Evolutionary conservation across 2,888 invertebrate genomes (phyloP).

Genomic region (Mythimna lalbum): DNA sequence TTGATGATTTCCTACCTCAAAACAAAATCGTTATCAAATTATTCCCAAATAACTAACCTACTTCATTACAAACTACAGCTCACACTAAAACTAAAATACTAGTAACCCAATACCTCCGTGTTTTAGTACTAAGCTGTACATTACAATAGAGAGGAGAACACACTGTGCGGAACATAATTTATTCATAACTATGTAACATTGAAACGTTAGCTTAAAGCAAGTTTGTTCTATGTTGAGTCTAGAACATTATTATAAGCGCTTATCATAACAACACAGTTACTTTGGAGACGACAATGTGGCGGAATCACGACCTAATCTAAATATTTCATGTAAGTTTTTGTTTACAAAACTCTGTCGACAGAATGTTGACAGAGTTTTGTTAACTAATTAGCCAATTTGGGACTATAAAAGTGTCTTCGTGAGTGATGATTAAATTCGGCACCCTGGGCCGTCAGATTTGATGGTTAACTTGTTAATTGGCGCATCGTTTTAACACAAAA

Average conservation of each 20-base stretch:
- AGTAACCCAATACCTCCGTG: slow-evolving; percentile 24
- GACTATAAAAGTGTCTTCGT: background rate
- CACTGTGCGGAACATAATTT: slow-evolving; percentile 52
- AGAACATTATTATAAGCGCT: slow-evolving; percentile 50
- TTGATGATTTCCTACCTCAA: no score
- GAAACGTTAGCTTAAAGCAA: slow-evolving; percentile 51
- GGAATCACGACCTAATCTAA: slow-evolving; percentile 7
- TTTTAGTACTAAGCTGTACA: slow-evolving; percentile 29
- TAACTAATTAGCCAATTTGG: slow-evolving; percentile 24
- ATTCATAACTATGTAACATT: slow-evolving; percentile 56
- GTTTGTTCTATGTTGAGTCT: slow-evolving; percentile 53
- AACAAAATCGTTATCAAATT: background rate
- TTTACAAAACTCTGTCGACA: background rate
- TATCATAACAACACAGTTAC: slow-evolving; percentile 49
- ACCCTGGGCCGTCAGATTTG: background rate
- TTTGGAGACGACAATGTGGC: slow-evolving; percentile 21
- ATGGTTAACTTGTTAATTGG: slow-evolving; percentile 20
- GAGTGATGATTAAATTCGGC: background rate
- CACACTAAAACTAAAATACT: slow-evolving; percentile 9
- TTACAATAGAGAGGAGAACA: slow-evolving; percentile 51
- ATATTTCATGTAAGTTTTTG: slow-evolving; percentile 6
- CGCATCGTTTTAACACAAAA: background rate
- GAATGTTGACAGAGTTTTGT: slow-evolving; percentile 1
- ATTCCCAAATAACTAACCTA: slow-evolving; percentile 7
- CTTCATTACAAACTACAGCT: slow-evolving; percentile 1